These are phyloP conservation scores for Meganola albula DNA, from an alignment of 2,888 invertebrate genomes.

Conservation along the genomic window DNA sequence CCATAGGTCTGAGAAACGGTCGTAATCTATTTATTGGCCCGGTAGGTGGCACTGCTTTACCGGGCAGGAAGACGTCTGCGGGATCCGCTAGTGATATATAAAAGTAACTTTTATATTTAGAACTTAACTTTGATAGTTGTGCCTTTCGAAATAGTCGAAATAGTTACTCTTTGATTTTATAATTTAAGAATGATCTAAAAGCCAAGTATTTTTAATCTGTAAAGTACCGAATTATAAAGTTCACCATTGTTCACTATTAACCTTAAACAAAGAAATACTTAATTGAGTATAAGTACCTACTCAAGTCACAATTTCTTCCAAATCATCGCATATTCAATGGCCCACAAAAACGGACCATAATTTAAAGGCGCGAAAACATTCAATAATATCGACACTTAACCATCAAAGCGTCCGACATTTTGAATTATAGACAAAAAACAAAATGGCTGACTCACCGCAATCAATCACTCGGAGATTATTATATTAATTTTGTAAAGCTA, in stretches of 20 bases:
- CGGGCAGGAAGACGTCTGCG: no score
- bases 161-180: neutral
- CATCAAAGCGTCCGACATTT: conserved; percentile 30
- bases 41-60: no score
- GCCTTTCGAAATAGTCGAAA: neutral
- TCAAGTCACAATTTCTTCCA: neutral
- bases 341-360: conserved; percentile 3
- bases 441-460: conserved; percentile 63
- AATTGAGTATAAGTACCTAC: neutral
- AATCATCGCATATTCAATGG: neutral
- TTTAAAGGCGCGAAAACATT: conserved; percentile 26
- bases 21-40: no score
- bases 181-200: neutral
- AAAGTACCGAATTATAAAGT: no score
- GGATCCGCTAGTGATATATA: no score
- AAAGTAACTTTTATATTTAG: no score
- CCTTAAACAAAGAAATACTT: no score
- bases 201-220: neutral
- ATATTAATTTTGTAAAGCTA: conserved; percentile 66
- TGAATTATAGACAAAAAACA: conserved; percentile 31
- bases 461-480: conserved; percentile 74
- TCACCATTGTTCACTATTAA: no score
- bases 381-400: conserved; percentile 28
- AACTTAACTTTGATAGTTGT: neutral
- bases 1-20: no score